Conservation (phyloP, 1,140 invertebrate species). For the Aethina tumida region DNA sequence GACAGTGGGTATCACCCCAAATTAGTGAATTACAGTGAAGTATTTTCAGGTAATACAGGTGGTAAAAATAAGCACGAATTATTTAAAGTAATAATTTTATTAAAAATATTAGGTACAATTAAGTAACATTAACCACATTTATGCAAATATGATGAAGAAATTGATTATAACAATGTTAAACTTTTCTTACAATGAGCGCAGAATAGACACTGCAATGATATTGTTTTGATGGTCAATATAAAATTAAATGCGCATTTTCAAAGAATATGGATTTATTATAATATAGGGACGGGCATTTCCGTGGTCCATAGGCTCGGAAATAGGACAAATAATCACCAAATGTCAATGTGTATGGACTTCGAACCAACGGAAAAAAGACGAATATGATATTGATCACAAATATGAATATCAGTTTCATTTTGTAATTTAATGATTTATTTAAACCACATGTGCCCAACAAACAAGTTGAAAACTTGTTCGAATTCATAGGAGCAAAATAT, state of each 20-base stretch:
- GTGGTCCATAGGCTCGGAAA: conserved; percentile 32
- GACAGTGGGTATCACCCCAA: too few species aligned
- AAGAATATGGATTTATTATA: conserved; percentile 2
- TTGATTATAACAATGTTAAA: conserved; percentile 9
- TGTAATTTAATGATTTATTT: too few species aligned
- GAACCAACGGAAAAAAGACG: conserved; percentile 28
- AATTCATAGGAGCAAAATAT: too few species aligned
- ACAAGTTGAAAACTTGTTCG: too few species aligned
- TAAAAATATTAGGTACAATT: conserved; percentile 33
- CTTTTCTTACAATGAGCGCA: conserved; percentile 6
- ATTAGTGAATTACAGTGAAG: too few species aligned
- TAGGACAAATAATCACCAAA: conserved; percentile 21
- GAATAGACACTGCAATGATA: too few species aligned
- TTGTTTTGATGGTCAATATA: conserved; percentile 5
- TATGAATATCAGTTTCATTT: too few species aligned
- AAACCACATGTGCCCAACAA: too few species aligned
- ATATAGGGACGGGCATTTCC: conserved; percentile 30
- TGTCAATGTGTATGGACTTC: conserved; percentile 24
- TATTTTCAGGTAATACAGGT: too few species aligned
- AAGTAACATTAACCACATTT: conserved; percentile 31
- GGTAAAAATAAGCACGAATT: too few species aligned
- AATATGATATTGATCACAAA: conserved; percentile 13
- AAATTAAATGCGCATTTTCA: background rate
- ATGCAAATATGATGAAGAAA: conserved; percentile 15
- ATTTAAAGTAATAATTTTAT: conserved; percentile 26